These are phyloP conservation scores for Panurus biarmicus DNA, from an alignment of 2,113 vertebrate species.

Conservation along the genomic window DNA sequence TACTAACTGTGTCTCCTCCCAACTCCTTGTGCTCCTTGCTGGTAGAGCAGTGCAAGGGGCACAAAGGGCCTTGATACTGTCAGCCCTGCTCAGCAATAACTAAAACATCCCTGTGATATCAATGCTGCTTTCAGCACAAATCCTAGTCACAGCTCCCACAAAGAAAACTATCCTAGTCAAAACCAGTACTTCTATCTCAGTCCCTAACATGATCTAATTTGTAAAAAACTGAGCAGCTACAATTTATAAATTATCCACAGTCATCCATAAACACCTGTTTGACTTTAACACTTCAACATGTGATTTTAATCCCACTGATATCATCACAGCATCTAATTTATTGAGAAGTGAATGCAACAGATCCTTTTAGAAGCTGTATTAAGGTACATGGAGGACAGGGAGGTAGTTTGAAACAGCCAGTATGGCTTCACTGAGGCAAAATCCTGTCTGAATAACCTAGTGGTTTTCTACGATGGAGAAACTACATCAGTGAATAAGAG, in stretches of 20 bases:
- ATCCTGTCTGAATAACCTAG: not conserved
- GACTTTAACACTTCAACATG: not conserved
- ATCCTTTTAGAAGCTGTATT: not conserved
- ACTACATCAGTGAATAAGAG: not conserved
- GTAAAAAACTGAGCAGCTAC: not conserved
- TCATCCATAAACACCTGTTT: not conserved
- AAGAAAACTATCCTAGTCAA: not conserved
- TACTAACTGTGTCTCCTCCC: not conserved
- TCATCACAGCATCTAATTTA: not conserved
- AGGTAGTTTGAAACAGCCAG: not conserved
- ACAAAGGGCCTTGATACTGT: not conserved
- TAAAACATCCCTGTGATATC: not conserved
- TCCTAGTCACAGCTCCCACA: not conserved
- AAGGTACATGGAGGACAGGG: not conserved
- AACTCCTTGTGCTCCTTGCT: not conserved
- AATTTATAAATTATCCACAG: not conserved
- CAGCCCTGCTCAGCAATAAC: not conserved
- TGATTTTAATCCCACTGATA: not conserved
- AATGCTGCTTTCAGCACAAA: not conserved
- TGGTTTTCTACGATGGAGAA: not conserved
- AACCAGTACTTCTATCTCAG: not conserved
- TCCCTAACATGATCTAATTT: not conserved
- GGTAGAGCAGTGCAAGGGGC: fast-evolving
- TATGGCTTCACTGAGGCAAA: not conserved
- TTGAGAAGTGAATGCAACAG: not conserved